Evolutionary conservation across 2,888 invertebrate species (phyloP), one percentile per base, ranked within the genome.

Genomic region (Smittia sp.): DNA sequence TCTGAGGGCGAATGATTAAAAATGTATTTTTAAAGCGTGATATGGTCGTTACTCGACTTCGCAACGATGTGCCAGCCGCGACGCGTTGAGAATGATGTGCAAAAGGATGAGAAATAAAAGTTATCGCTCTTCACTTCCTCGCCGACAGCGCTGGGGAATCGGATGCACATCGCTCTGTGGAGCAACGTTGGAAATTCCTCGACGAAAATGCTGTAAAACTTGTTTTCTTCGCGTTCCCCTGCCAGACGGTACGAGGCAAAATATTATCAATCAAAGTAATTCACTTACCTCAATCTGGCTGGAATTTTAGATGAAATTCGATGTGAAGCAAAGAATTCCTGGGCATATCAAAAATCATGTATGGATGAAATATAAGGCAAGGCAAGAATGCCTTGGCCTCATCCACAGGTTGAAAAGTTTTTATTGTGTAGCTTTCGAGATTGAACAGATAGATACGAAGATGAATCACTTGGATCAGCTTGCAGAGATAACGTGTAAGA

Each of bases 21-120:
- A 41, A 68, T 68, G 68, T 68, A 68, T 68, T 68, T 66, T 68
- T 68, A 68, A 68, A 41, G 68, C 68, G 68, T 68, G 68, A 68
- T 46, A 46, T 68, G 68, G 68, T 46, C 68, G 46, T 32, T 6
- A 32, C 32, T 32, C 32, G 32, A 32, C 32, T 32, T 32, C 32
- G 32, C 32, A 32, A 32, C 32, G 32, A 32, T 32, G 32, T 32
- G 32, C 32, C 32, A 32, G 9, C 32, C 32, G 9, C 32, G 32
- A 32, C 32, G 24, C 2, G 3, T 25, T 15, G 22, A 22, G 25
- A 41, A 66, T 66, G 66, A 66, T 41, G 66, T 66, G 66, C 9
- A 66, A 15, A 38, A 38, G 66, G 38, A 66, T 11, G 39, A 39
- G 38, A 66, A 66, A 32, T 66, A 65, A 65, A 18, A 32, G 27